Base-by-base conservation (phyloP, 2,797 vertebrate genomes). In the Nannoperca obscura region DNA sequence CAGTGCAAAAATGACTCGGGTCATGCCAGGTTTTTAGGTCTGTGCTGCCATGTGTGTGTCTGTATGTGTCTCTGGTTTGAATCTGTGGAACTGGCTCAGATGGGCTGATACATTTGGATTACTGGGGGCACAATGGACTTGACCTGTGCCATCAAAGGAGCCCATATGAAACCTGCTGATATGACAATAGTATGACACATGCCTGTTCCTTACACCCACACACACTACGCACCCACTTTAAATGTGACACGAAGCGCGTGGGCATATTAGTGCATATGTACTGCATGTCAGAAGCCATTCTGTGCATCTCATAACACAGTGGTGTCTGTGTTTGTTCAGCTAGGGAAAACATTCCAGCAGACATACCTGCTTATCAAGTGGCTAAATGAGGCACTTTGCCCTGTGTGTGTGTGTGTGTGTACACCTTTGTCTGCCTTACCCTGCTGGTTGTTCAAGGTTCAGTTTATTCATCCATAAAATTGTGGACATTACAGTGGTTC, bases 301-400 rank as follows among this genome's bases (percentile, higher is more conserved):
- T 60, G 65, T 69, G 62, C 74, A n/a, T 85, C 61, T 52, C 61
- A 80, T 74, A 78, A 86, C 71, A 75, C 40, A 32, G 38, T 11
- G n/a, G 24, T 55, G 84, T 69, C 57, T 86, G 61, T 70, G 19
- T 88, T 88, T 85, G 77, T 67, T 82, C 69, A 74, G 55, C 69
- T 5, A 24, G 66, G 53, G 44, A 40, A 63, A 32, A 71, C 85
- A 87, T 91, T 90, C 86, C 86, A 44, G 61, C 34, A 78, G 60
- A 79, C 70, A 38, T 66, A 79, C 60, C 49, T 59, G 44, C 61
- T 76, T 73, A 68, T 79, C 55, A 57, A 30, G 34, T 19, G 11
- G 54, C 52, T 59, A 42, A 71, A 78, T 82, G 22, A 59, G 46
- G 59, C 17, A 1, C 59, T 59, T 66, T 78, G 76, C 70, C 17